Percentiles rank a stretch among this genome's conserved stretches.
Evolutionary conservation across 2,797 vertebrate genomes (phyloP).

Genomic region (Neoniphon sammara): DNA sequence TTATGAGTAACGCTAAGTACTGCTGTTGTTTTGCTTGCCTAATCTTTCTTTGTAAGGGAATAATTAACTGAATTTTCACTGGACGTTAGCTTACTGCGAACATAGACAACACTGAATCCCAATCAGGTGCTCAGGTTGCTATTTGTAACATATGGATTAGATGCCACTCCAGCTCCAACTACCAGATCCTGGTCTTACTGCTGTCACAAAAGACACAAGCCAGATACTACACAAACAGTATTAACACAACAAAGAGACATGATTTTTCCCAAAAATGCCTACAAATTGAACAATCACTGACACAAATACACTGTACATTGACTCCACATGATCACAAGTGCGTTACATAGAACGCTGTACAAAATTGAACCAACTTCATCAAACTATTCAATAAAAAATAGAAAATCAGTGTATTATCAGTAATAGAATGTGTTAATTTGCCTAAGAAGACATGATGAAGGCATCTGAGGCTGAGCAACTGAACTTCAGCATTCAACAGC

Average conservation of each 20-base stretch:
- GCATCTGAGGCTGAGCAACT: conserved; percentile 58
- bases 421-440: conserved; percentile 17
- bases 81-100: conserved; percentile 41
- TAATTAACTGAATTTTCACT: conserved; percentile 8
- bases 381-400: conserved; percentile 4
- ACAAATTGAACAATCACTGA: conserved; percentile 12
- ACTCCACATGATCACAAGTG: conserved; percentile 25
- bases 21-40: not conserved
- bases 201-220: conserved; percentile 20
- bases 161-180: conserved; percentile 22
- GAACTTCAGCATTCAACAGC: conserved; percentile 10
- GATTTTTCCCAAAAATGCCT: conserved; percentile 17
- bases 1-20: not conserved
- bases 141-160: conserved; percentile 26
- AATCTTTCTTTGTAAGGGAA: too few relatives aligned
- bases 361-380: not conserved
- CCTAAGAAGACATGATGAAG: conserved; percentile 61
- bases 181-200: not conserved
- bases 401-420: conserved; percentile 8
- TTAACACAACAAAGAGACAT: conserved; percentile 19
- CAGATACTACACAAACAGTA: conserved; percentile 10
- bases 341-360: conserved; percentile 12
- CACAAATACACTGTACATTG: conserved; percentile 16
- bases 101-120: conserved; percentile 36
- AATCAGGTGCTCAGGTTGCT: conserved; percentile 29